Evolutionary conservation across 2,113 vertebrate species (phyloP).

Genomic region (Odontophorus gujanensis): DNA sequence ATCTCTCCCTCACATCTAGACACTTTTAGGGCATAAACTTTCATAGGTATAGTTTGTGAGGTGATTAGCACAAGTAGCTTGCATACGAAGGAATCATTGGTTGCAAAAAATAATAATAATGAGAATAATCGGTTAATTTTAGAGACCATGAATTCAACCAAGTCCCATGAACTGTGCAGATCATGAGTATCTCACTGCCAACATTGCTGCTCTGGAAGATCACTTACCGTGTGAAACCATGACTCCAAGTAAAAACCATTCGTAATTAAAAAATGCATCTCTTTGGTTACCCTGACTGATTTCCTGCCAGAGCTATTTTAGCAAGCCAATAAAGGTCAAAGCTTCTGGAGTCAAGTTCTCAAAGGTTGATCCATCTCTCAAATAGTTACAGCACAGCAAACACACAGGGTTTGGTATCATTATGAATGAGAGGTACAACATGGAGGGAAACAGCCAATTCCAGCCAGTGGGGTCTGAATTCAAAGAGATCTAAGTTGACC

Average conservation of each 20-base stretch:
- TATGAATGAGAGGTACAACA: conserved; percentile 23
- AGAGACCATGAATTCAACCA: neutral
- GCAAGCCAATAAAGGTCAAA: conserved; percentile 46
- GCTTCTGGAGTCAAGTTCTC: conserved; percentile 31
- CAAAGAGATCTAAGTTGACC: conserved; percentile 21
- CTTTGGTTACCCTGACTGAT: conserved; percentile 18
- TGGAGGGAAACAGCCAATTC: conserved; percentile 23
- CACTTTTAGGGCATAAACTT: neutral
- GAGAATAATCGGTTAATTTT: neutral
- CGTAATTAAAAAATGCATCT: conserved; percentile 15
- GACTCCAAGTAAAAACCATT: conserved; percentile 7
- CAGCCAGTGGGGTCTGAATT: conserved; percentile 32
- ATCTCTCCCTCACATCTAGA: neutral
- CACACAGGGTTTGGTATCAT: conserved; percentile 27
- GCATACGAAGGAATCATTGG: neutral
- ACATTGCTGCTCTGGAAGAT: neutral
- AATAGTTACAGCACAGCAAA: conserved; percentile 35
- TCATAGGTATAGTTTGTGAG: neutral
- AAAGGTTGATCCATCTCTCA: neutral
- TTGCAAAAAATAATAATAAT: neutral
- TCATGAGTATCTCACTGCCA: neutral
- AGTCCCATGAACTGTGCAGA: neutral
- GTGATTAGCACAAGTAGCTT: neutral
- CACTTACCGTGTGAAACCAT: conserved; percentile 25
- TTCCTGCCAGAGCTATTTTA: conserved; percentile 47